Conservation (phyloP, 2,113 vertebrate species). For the Toxostoma redivivum region DNA sequence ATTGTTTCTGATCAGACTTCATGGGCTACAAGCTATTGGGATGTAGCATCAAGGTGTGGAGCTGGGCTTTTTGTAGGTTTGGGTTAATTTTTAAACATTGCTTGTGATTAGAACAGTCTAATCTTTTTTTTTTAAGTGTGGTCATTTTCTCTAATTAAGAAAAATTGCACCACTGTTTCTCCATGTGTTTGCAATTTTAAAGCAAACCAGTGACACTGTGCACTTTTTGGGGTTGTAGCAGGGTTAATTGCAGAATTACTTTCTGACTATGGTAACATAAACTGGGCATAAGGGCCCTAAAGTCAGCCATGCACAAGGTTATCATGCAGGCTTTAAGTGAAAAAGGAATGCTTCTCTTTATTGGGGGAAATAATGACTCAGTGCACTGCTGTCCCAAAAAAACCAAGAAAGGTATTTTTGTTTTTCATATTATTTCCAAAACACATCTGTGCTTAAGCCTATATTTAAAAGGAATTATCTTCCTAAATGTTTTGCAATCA, state of each 20-base stretch:
- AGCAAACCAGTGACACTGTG: neutral
- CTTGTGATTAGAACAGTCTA: neutral
- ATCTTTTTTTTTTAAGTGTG: neutral
- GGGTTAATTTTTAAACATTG: neutral
- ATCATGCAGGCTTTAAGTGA: neutral
- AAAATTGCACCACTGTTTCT: neutral
- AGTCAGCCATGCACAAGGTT: fast-evolving
- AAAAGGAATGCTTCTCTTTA: neutral
- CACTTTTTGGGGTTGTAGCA: neutral
- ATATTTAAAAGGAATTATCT: neutral
- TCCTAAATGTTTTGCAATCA: neutral
- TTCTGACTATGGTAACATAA: neutral
- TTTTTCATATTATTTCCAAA: neutral
- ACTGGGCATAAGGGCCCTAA: neutral
- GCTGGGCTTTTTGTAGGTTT: neutral
- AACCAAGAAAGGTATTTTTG: neutral
- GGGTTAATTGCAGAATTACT: neutral
- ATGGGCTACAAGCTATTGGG: neutral
- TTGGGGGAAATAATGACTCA: neutral
- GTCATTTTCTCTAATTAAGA: neutral
- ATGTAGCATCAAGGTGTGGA: neutral
- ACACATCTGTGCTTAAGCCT: neutral
- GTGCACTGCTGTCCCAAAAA: neutral
- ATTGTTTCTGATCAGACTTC: neutral
- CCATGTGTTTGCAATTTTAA: neutral